Evolutionary conservation across 2,888 invertebrate species (phyloP), one percentile per base, ranked within the genome.

Genomic region (Conops quadrifasciatus): DNA sequence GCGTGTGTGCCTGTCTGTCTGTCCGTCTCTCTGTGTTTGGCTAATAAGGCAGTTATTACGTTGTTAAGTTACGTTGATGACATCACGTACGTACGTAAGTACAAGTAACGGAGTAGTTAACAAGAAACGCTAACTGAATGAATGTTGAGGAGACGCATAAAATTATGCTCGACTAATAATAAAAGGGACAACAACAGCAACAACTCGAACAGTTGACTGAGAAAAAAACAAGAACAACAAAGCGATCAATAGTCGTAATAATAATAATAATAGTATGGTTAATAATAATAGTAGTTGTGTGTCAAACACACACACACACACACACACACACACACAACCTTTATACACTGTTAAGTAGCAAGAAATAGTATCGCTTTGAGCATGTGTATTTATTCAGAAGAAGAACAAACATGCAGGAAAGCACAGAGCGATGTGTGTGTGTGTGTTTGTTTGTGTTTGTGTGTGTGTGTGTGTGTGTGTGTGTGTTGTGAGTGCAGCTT

Each of bases 51-150:
- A 81, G 80, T 82, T 82, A 83, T 82, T 83, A 82, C 81, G 78
- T 67, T 70, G 81, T 79, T 78, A 79, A 79, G 79, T 80, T 80
- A 81, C 80, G 36, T 83, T 82, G 83, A 83, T 83, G 81, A 81
- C 80, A 82, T 82, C 82, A 82, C 83, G 82, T 82, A 82, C 81
- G 79, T 82, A 81, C 81, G 82, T 83, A 82, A 36, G 36, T 36
- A 4, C 36, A 36, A 36, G 36, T 4, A 36, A 36, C 36, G 9
- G 36, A 36, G 36, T 36, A 9, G 5, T 36, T 36, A 36, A 36
- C 36, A 82, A 83, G 82, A 82, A 82, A 82, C 81, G 81, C 82
- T 83, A 83, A 82, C 82, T 82, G 81, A 79, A 78, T 59, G 70
- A 45, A 71, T 71, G 65, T 71, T 69, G 63, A 49, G 30, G 13